Conservation (phyloP, 2,888 invertebrate genomes). For the Bellardia pandia region DNA sequence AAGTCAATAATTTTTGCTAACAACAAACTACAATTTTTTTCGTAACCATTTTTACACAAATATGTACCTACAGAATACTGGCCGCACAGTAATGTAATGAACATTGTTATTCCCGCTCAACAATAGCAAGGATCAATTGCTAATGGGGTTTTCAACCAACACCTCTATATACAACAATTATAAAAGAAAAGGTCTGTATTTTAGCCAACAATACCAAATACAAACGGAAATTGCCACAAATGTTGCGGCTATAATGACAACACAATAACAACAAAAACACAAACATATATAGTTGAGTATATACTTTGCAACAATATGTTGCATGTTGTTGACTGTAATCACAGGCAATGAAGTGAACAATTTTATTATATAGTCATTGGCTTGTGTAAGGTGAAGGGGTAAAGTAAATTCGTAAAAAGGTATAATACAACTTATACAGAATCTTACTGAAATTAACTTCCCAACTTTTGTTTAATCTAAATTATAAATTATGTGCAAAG, state of each 20-base stretch:
- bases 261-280: neutral
- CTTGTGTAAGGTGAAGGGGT: neutral
- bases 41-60: neutral
- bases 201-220: conserved; percentile 30
- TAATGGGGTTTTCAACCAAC: conserved; percentile 28
- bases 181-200: conserved; percentile 23
- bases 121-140: conserved; percentile 12
- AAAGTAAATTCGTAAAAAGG: conserved; percentile 22
- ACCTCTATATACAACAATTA: conserved; percentile 54
- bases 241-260: conserved; percentile 64
- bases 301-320: conserved; percentile 59
- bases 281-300: conserved; percentile 15
- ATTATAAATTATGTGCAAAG: too few relatives aligned
- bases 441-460: too few relatives aligned
- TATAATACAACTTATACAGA: neutral
- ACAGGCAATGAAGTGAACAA: conserved; percentile 72
- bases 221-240: conserved; percentile 68
- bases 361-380: conserved; percentile 31
- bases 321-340: conserved; percentile 46
- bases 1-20: conserved; percentile 49
- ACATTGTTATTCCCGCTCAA: conserved; percentile 7
- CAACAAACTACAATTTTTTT: conserved; percentile 44
- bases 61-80: conserved; percentile 22
- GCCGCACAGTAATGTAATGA: conserved; percentile 30
- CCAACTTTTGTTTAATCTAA: too few relatives aligned